These are phyloP conservation scores for Ceryle rudis DNA, from an alignment of 2,797 vertebrate species.

Conservation along the genomic window DNA sequence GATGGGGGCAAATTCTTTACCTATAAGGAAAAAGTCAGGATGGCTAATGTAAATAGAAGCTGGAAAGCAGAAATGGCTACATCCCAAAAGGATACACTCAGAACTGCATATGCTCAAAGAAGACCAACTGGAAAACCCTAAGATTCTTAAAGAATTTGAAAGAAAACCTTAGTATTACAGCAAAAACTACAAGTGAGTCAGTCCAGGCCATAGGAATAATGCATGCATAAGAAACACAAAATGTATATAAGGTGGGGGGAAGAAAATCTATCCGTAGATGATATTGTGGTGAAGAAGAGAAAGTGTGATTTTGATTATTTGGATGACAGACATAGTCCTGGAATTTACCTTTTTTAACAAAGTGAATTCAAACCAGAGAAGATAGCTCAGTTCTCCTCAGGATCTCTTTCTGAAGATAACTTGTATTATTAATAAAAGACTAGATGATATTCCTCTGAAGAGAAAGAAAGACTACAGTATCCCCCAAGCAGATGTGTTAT, in stretches of 20 bases:
- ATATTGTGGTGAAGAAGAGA: not conserved
- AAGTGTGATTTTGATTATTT: not conserved
- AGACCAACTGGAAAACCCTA: not conserved
- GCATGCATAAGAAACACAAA: not conserved
- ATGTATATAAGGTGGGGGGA: not conserved
- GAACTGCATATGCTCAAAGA: not conserved
- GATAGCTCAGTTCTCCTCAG: not conserved
- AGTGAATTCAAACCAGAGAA: not conserved
- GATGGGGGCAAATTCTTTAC: not conserved
- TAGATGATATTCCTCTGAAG: not conserved
- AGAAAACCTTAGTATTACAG: not conserved
- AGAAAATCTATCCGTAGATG: not conserved
- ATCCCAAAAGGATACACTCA: not conserved
- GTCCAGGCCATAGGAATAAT: not conserved
- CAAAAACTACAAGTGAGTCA: not conserved
- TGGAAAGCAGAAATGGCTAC: not conserved
- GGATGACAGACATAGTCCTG: not conserved
- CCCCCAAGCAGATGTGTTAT: not conserved
- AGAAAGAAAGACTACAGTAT: not conserved
- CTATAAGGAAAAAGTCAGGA: not conserved
- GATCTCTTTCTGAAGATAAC: not conserved
- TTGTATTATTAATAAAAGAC: conserved; percentile 21
- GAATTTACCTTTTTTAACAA: not conserved
- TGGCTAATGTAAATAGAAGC: not conserved
- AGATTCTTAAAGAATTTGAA: not conserved